A percentile compares a stretch with the other conserved stretches of the same genome.
These are phyloP conservation scores for Cavia porcellus DNA, from an alignment of 2,113 vertebrate species.

Conservation along the genomic window DNA sequence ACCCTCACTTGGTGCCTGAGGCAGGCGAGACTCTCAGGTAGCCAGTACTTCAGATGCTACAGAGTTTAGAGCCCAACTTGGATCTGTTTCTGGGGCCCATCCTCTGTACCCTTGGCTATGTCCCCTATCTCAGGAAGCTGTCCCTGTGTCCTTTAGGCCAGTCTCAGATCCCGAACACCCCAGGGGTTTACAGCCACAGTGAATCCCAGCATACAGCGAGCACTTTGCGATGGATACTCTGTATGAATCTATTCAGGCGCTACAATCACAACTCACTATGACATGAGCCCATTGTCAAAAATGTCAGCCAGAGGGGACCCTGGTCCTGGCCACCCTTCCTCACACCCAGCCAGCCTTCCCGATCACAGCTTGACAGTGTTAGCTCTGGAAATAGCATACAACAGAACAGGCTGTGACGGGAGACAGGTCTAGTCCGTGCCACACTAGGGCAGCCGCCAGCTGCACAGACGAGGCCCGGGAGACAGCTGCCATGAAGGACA, in stretches of 20 bases:
- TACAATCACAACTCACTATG: not conserved
- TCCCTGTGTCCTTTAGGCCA: not conserved
- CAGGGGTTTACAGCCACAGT: not conserved
- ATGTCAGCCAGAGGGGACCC: not conserved
- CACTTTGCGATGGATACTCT: rapidly evolving
- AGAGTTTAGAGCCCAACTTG: not conserved
- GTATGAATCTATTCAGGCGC: not conserved
- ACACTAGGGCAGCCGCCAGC: not conserved
- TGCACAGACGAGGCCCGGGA: not conserved
- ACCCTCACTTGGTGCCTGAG: not conserved
- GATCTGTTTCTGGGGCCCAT: not conserved
- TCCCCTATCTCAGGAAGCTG: not conserved
- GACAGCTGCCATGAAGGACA: not conserved
- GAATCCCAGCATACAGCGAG: not conserved
- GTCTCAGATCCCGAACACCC: not conserved
- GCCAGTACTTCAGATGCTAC: not conserved
- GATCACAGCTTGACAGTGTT: not conserved
- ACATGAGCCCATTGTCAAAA: not conserved
- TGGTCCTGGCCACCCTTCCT: not conserved
- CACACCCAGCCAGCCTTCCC: not conserved
- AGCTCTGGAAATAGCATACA: not conserved
- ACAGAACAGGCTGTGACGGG: not conserved
- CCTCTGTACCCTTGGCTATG: not conserved
- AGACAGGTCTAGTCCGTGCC: not conserved
- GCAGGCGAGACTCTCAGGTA: not conserved